Conservation (phyloP, 1,140 invertebrate genomes). For the Pachyrhynchus sulphureomaculatus region DNA sequence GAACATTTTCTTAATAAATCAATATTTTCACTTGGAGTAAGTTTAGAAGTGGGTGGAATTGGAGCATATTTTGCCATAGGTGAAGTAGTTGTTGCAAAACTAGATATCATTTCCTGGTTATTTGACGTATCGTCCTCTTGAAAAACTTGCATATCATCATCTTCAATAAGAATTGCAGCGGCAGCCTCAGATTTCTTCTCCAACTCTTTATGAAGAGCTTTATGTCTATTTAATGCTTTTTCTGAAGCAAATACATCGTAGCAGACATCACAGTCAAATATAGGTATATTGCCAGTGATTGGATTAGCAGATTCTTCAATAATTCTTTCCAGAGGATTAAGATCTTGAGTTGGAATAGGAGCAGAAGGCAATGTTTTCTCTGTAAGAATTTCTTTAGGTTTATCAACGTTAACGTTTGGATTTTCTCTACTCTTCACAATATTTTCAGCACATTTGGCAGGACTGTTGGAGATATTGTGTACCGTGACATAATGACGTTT, state of each 20-base stretch:
- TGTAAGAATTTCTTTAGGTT: too few relatives aligned
- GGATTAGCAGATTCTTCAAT: not conserved
- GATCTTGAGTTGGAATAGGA: too few relatives aligned
- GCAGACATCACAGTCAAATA: constrained; percentile 28
- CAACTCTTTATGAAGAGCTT: constrained; percentile 19
- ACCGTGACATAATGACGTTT: constrained; percentile 19
- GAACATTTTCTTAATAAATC: too few relatives aligned
- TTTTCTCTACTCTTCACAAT: not conserved
- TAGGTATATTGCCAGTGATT: not conserved
- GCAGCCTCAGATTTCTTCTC: not conserved
- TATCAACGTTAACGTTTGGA: too few relatives aligned
- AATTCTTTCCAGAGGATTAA: not conserved
- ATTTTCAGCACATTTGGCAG: not conserved
- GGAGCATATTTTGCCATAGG: too few relatives aligned
- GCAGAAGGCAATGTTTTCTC: too few relatives aligned
- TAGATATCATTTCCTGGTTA: not conserved
- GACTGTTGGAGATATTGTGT: not conserved
- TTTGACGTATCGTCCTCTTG: not conserved
- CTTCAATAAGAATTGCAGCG: constrained; percentile 6
- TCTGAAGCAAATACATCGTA: constrained; percentile 31
- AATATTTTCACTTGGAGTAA: too few relatives aligned
- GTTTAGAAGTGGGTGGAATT: too few relatives aligned
- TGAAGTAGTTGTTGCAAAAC: not conserved
- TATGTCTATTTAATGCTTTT: constrained; percentile 24
- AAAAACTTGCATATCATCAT: constrained; percentile 8